Percentiles rank a stretch among this genome's conserved stretches.
Conservation (phyloP, 2,888 invertebrate species). For the Taenaris catops region DNA sequence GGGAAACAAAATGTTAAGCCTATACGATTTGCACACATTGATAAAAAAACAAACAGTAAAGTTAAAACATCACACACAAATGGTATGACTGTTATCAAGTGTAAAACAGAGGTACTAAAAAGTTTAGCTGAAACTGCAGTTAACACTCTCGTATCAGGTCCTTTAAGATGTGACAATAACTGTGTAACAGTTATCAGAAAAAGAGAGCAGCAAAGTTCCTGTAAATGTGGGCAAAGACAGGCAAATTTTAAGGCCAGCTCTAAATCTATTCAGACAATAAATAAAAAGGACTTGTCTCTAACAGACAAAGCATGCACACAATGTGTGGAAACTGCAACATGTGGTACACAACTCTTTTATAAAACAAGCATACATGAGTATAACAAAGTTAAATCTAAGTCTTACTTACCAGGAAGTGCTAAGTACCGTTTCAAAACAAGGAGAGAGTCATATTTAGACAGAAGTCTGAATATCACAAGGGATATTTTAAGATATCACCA, state of each 20-base stretch:
- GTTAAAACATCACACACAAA: slow-evolving; percentile 27
- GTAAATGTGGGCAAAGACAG: slow-evolving; percentile 32
- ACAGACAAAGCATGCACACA: slow-evolving; percentile 44
- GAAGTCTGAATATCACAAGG: no score
- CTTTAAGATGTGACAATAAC: slow-evolving; percentile 38
- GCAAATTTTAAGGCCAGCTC: slow-evolving; percentile 23
- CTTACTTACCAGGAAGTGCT: slow-evolving; percentile 5
- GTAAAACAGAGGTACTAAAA: slow-evolving; percentile 31
- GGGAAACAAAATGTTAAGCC: slow-evolving; percentile 27
- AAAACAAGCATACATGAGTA: slow-evolving; percentile 13
- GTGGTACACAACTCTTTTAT: slow-evolving; percentile 25
- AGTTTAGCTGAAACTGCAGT: slow-evolving; percentile 34
- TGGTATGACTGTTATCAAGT: slow-evolving; percentile 30
- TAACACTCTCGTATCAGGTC: slow-evolving; percentile 43
- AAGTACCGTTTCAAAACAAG: slow-evolving; percentile 1
- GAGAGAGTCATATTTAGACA: not conserved
- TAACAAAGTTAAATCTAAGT: slow-evolving; percentile 11
- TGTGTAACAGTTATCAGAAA: slow-evolving; percentile 45
- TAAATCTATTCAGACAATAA: slow-evolving; percentile 39
- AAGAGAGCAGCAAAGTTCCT: slow-evolving; percentile 32
- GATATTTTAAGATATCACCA: no score
- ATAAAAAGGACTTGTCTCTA: slow-evolving; percentile 21
- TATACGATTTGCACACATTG: slow-evolving; percentile 31
- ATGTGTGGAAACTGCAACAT: slow-evolving; percentile 19
- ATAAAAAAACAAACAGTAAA: slow-evolving; percentile 39